phyloP scores from a whole-genome alignment of 2,797 vertebrate genomes.

The Crypturellus tataupa region DNA sequence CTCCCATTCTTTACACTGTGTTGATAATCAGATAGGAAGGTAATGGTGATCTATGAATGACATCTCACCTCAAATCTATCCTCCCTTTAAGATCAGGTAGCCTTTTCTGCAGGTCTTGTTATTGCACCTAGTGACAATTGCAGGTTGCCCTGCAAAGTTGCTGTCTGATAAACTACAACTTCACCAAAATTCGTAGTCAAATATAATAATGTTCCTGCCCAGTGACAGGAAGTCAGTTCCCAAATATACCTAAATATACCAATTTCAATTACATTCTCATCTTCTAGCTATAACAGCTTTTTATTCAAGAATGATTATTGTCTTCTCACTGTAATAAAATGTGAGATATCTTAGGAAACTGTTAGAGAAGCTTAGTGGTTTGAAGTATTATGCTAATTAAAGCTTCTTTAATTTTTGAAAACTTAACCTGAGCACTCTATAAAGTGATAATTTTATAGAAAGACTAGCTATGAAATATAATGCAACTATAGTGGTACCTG shows the following conservation, averaged over 20 bases:
- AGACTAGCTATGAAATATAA: conserved; percentile 23
- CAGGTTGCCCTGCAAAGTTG: neutral
- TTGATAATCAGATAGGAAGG: neutral
- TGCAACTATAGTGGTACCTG: conserved; percentile 25
- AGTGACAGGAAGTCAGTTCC: conserved; percentile 69
- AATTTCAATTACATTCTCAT: conserved; percentile 36
- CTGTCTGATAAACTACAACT: neutral
- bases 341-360: conserved; percentile 48
- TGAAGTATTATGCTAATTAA: conserved; percentile 66
- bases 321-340: conserved; percentile 50
- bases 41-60: neutral
- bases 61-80: neutral
- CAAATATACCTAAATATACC: conserved; percentile 74
- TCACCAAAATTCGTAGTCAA: neutral
- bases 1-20: neutral
- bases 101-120: neutral
- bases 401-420: conserved; percentile 51
- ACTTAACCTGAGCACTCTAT: conserved; percentile 13
- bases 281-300: conserved; percentile 45
- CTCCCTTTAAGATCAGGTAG: neutral
- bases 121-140: neutral
- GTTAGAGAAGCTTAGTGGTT: conserved; percentile 42
- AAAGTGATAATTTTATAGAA: conserved; percentile 53
- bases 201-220: conserved; percentile 1
- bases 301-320: conserved; percentile 56